Conservation (phyloP, 2,888 invertebrate species). For the Drosophila diplacantha region DNA sequence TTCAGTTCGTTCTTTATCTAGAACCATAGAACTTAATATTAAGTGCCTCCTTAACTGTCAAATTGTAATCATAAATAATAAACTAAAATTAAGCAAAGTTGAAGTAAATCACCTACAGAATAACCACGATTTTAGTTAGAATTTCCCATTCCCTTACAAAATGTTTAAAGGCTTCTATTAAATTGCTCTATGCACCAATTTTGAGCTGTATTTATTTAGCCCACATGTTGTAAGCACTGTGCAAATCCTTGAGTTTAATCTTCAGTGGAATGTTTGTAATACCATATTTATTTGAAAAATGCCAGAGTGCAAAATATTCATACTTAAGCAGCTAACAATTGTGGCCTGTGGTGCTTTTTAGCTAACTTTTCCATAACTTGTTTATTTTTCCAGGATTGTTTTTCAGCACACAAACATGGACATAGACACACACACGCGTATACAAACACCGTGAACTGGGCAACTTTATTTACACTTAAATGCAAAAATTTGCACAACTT, state of each 20-base stretch:
- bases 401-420: conserved; percentile 36
- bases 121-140: not conserved
- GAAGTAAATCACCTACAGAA: not conserved
- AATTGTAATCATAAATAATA: not conserved
- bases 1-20: not conserved
- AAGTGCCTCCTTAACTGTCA: not conserved
- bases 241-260: conserved; percentile 33
- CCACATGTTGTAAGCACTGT: conserved; percentile 21
- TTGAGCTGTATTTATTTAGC: conserved; percentile 5
- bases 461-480: conserved; percentile 70
- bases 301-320: conserved; percentile 35
- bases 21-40: not conserved
- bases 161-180: conserved; percentile 1
- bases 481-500: conserved; percentile 70
- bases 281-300: conserved; percentile 37
- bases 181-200: conserved; percentile 3
- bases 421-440: conserved; percentile 3
- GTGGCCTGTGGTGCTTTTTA: conserved; percentile 35
- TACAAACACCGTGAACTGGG: conserved; percentile 3
- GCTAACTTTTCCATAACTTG: conserved; percentile 43
- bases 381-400: conserved; percentile 36
- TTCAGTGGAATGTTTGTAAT: conserved; percentile 31
- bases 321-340: conserved; percentile 38
- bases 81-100: not conserved
- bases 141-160: not conserved